A percentile compares a stretch with the other conserved stretches of the same genome.
Conservation (phyloP, 2,888 invertebrate species). For the Junonia oenone region DNA sequence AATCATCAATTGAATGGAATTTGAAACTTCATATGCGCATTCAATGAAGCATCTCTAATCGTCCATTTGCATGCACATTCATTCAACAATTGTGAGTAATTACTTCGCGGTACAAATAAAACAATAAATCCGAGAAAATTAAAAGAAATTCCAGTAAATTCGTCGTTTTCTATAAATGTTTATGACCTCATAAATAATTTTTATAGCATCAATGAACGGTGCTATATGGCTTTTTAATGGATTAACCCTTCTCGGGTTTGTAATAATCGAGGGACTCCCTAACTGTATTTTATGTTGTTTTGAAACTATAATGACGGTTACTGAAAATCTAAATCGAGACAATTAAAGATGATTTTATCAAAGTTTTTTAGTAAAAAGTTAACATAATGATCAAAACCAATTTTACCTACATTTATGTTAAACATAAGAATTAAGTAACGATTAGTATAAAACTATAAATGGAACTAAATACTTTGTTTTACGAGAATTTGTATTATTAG, state of each 20-base stretch:
- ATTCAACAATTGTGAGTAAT: conserved; percentile 6
- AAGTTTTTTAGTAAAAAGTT: too few relatives aligned
- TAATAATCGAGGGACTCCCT: too few relatives aligned
- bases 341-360: too few relatives aligned
- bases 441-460: too few relatives aligned
- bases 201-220: not conserved
- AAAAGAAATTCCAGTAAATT: not conserved
- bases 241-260: not conserved
- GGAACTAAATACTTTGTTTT: too few relatives aligned
- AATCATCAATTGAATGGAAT: not conserved
- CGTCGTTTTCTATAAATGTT: not conserved
- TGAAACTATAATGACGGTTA: too few relatives aligned
- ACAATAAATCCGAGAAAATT: not conserved
- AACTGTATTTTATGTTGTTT: too few relatives aligned
- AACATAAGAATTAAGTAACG: too few relatives aligned
- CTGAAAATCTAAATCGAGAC: too few relatives aligned
- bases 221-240: not conserved
- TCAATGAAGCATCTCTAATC: conserved; percentile 18
- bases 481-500: too few relatives aligned
- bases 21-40: conserved; percentile 3
- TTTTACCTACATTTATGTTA: too few relatives aligned
- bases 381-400: too few relatives aligned
- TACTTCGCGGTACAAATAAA: not conserved
- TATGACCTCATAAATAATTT: not conserved
- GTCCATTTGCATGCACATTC: conserved; percentile 10